These are phyloP conservation scores for Cinclus cinclus DNA, from an alignment of 2,113 vertebrate species.

Conservation along the genomic window DNA sequence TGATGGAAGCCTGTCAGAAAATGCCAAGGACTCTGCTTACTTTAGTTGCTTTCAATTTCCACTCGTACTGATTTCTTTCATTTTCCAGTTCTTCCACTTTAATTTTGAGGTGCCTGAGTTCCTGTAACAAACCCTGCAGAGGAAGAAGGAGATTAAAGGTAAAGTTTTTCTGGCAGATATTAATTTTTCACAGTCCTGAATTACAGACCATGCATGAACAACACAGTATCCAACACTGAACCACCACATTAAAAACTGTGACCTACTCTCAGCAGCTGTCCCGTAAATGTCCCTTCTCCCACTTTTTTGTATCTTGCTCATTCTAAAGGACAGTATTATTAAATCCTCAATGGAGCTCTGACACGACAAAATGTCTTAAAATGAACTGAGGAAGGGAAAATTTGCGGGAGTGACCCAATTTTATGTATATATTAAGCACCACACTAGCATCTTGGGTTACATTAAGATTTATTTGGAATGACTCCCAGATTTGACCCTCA, in stretches of 20 bases:
- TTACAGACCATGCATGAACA: neutral
- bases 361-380: neutral
- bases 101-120: slow-evolving; percentile 87
- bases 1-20: neutral
- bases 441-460: neutral
- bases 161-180: neutral
- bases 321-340: neutral
- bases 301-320: neutral
- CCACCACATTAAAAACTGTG: neutral
- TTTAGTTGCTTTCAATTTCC: slow-evolving; percentile 92
- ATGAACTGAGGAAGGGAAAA: neutral
- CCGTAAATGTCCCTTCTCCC: neutral
- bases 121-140: slow-evolving; percentile 84
- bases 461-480: neutral
- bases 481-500: neutral
- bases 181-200: neutral
- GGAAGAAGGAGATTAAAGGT: neutral
- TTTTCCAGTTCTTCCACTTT: slow-evolving; percentile 93
- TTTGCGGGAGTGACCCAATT: neutral
- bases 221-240: neutral
- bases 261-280: neutral
- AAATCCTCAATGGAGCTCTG: neutral
- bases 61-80: slow-evolving; percentile 91
- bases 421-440: neutral
- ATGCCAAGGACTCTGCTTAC: slow-evolving; percentile 70